Evolutionary conservation across 2,888 invertebrate species (phyloP).

Genomic region (Ormyrus rosae): DNA sequence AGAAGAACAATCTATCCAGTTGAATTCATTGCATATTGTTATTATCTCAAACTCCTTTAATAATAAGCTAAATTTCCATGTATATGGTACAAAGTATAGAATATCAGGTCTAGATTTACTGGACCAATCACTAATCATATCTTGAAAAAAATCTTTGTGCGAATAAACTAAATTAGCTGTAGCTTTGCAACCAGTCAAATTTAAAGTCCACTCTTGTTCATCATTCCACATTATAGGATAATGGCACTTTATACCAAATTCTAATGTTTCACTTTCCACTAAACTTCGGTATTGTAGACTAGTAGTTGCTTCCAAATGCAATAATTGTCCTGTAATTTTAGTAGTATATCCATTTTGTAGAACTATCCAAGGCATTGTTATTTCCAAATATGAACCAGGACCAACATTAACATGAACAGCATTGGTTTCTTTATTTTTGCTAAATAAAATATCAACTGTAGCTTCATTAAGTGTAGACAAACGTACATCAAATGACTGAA

Average conservation of each 20-base stretch:
- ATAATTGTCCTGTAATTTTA: slow-evolving; percentile 93
- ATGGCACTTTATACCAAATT: slow-evolving; percentile 91
- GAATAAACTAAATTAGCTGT: slow-evolving; percentile 94
- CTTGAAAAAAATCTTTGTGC: slow-evolving; percentile 95
- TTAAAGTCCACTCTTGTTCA: slow-evolving; percentile 95
- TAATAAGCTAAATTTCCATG: slow-evolving; percentile 93
- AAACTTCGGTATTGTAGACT: slow-evolving; percentile 95
- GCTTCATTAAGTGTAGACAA: slow-evolving; percentile 94
- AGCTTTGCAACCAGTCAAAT: slow-evolving; percentile 95
- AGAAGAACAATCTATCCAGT: slow-evolving; percentile 99
- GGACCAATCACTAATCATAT: slow-evolving; percentile 97
- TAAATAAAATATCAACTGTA: slow-evolving; percentile 96
- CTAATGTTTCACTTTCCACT: slow-evolving; percentile 95
- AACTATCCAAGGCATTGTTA: slow-evolving; percentile 96
- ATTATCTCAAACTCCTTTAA: slow-evolving; percentile 97
- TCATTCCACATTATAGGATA: slow-evolving; percentile 98
- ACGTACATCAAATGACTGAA: slow-evolving; percentile 94
- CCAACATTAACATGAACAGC: slow-evolving; percentile 97
- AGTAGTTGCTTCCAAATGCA: slow-evolving; percentile 96
- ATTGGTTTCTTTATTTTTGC: slow-evolving; percentile 96
- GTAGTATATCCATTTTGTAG: slow-evolving; percentile 91
- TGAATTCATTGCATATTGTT: slow-evolving; percentile 95
- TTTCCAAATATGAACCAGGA: slow-evolving; percentile 96
- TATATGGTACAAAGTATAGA: slow-evolving; percentile 96
- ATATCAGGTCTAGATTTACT: slow-evolving; percentile 95